A percentile compares a stretch with the other conserved stretches of the same genome.
Evolutionary conservation across 2,888 invertebrate genomes (phyloP).

Genomic region (Heteropelma amictum): DNA sequence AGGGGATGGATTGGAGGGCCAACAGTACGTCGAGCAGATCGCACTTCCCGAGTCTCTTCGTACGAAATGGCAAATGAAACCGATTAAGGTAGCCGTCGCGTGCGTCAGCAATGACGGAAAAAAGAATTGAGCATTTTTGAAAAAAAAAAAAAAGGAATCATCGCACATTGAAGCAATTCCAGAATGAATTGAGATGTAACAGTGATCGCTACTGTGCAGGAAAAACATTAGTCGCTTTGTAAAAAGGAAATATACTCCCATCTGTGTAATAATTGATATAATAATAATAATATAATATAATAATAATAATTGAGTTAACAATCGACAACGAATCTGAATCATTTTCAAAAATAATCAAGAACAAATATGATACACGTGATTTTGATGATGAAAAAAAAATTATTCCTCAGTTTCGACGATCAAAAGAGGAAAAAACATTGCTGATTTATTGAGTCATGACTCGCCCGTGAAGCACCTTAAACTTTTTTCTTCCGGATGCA

Average conservation of each 20-base stretch:
- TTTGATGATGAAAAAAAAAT: too few relatives aligned
- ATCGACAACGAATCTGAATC: too few relatives aligned
- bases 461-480: too few relatives aligned
- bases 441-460: too few relatives aligned
- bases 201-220: neutral
- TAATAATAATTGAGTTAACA: too few relatives aligned
- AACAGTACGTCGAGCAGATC: conserved; percentile 57
- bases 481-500: too few relatives aligned
- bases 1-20: conserved; percentile 41
- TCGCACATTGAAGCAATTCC: neutral
- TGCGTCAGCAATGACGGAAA: conserved; percentile 59
- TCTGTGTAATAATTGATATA: too few relatives aligned
- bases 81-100: conserved; percentile 63
- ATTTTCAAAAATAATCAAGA: too few relatives aligned
- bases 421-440: too few relatives aligned
- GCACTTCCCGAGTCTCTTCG: conserved; percentile 65
- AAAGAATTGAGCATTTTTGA: conserved; percentile 42
- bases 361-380: too few relatives aligned
- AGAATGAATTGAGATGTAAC: neutral
- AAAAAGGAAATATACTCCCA: neutral
- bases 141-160: neutral
- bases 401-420: too few relatives aligned
- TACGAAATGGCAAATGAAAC: conserved; percentile 66
- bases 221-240: neutral
- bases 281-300: too few relatives aligned